Evolutionary conservation across 2,888 invertebrate genomes (phyloP), one percentile per base, ranked within the genome.

Genomic region (Ophraella communa): DNA sequence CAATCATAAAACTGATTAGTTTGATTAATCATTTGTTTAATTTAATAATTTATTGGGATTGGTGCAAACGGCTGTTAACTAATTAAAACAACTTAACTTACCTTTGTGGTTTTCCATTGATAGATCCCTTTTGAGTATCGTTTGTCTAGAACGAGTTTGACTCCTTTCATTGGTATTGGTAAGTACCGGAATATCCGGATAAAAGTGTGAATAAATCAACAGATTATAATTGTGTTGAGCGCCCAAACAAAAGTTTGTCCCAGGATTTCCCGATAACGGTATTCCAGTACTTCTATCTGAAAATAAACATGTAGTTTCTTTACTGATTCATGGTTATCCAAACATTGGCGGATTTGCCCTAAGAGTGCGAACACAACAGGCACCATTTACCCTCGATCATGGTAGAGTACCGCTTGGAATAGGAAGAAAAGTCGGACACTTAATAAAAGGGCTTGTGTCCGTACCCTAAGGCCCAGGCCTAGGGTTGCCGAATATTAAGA

Each of bases 211-310:
- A 79, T 91, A 91, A 23, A 94, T 83, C 79, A 93, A 85, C 75
- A 90, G 85, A 84, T 94, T 94, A 81, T 88, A 89, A 83, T 93
- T 93, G 78, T 91, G 91, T 24, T 87, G 86, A 55, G 87, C 84
- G 77, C 87, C 84, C 2, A 87, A 86, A 47, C 84, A 83, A 67
- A 85, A 84, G 77, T 85, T 86, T 74, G 86, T 87, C 1, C 85
- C 85, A 33, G 87, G 85, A 3, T 73, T 73, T 17, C 89, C 89
- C 59, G 89, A 88, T 47, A 91, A 85, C 0, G 92, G 92, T 73
- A 93, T 87, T 56, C 93, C 93, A 21, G 90, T 89, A 52, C 87
- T 84, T 0, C 91, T 85, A 83, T 93, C 91, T 89, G 81, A 27
- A 74, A 74, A 39, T 1, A 45, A 59, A 30, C 8, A 3, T 7